Evolutionary conservation across 2,113 vertebrate species (phyloP), one percentile per base, ranked within the genome.

Genomic region (Oxyura jamaicensis): DNA sequence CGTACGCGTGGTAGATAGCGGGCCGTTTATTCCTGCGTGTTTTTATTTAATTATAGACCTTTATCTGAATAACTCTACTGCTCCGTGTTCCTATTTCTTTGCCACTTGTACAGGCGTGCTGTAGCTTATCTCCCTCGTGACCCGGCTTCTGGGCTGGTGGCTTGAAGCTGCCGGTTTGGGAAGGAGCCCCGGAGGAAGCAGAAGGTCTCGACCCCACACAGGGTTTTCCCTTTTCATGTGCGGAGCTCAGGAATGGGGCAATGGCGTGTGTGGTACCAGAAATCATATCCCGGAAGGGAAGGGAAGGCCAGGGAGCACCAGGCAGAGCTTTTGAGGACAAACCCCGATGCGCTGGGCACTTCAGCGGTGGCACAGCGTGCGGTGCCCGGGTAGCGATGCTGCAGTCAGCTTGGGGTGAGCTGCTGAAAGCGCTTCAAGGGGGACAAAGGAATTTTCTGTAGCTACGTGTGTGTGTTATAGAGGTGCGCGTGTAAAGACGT

Each of bases 41-140:
- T 59, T 95, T 90, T 83, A 87, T 91, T 91, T 92, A 87, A 90
- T 89, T 83, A 73, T 3, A 79, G 91, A 16, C 58, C 65, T 68
- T 77, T 66, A 56, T 74, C 72, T 75, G 83, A 81, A 9, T 59
- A 53, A 53, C 63, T 78, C 48, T 0, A 0, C 39, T 77, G 82
- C 77, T 52, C 28, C 0, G 39, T 41, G 69, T 41, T 53, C n/a
- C 66, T 50, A 28, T 39, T 73, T 25, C 68, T 31, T 25, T 17
- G 75, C 33, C 4, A 5, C 12, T 1, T 15, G 48, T 58, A 80
- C 71, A 52, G 89, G 33, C 5, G 3, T 19, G 33, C 52, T 60
- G 3, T 23, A 39, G 48, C 21, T 68, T 5, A 11, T 71, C 23
- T 59, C 33, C 60, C 60, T 35, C 7, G 5, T 20, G 39, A 48